Evolutionary conservation across 2,888 invertebrate genomes (phyloP).

Genomic region (Orchestes rusci): DNA sequence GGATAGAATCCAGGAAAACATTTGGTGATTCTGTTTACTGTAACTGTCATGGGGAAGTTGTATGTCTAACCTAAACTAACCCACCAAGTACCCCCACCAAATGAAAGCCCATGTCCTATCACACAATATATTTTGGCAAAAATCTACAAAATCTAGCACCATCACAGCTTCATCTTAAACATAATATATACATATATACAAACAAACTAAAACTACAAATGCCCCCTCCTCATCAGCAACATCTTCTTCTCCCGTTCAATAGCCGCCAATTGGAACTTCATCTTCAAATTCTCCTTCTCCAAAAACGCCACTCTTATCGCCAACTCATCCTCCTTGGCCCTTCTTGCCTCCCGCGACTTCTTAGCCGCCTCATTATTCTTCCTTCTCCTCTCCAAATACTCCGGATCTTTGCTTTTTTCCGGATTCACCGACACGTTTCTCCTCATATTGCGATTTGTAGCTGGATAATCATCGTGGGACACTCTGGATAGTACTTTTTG

Average conservation of each 20-base stretch:
- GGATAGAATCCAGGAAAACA: too few species aligned
- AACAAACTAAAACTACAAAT: too few species aligned
- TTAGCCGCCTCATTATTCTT: slow-evolving; percentile 95
- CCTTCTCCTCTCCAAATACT: slow-evolving; percentile 77
- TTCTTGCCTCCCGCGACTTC: slow-evolving; percentile 79
- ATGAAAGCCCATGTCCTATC: too few species aligned
- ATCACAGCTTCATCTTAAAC: too few species aligned
- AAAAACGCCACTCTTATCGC: slow-evolving; percentile 80
- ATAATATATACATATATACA: too few species aligned
- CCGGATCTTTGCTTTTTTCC: slow-evolving; percentile 51
- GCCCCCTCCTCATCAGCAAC: not conserved
- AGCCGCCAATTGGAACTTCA: slow-evolving; percentile 16
- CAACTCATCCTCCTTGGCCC: slow-evolving; percentile 86
- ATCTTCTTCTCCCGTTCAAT: slow-evolving; percentile 1
- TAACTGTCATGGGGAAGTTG: too few species aligned
- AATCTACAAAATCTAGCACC: too few species aligned
- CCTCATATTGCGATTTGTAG: slow-evolving; percentile 63
- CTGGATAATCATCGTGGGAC: slow-evolving; percentile 48
- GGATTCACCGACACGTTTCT: slow-evolving; percentile 35
- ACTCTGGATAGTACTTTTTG: slow-evolving; percentile 60
- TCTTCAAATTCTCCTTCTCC: slow-evolving; percentile 44
- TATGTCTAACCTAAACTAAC: too few species aligned
- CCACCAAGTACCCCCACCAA: too few species aligned
- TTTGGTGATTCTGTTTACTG: too few species aligned
- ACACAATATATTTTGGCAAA: too few species aligned